phyloP scores from a whole-genome alignment of 1,140 invertebrate species.

The Pristionchus pacificus region DNA sequence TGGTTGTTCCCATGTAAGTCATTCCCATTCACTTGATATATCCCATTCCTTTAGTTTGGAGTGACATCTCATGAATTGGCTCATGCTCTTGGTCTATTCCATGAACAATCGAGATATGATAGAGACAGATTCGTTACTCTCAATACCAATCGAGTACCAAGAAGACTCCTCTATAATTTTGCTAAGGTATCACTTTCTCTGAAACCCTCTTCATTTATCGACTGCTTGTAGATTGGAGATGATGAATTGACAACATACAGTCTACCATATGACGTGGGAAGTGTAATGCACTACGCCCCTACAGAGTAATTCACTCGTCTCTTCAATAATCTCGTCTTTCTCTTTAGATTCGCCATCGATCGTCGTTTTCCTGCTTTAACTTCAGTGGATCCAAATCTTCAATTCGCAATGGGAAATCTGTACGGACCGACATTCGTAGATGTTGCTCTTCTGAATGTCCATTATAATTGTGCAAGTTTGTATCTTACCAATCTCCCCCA shows the following conservation, averaged over 20 bases:
- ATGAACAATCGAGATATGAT: constrained; percentile 22
- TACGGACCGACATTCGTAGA: constrained; percentile 14
- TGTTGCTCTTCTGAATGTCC: constrained; percentile 13
- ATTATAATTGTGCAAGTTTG: constrained; percentile 12
- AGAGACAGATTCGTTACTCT: constrained; percentile 16
- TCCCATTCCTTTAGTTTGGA: constrained; percentile 2
- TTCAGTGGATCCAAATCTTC: constrained; percentile 12
- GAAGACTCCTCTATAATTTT: constrained; percentile 17
- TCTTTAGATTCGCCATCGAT: constrained; percentile 15
- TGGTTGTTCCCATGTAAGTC: constrained; percentile 6
- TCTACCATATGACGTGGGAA: constrained; percentile 20
- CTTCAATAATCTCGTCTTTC: background rate
- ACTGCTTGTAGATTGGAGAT: constrained; percentile 10
- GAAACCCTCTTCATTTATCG: background rate
- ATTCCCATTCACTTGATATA: background rate
- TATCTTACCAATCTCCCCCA: background rate
- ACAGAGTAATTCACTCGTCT: background rate
- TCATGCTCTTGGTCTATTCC: constrained; percentile 17
- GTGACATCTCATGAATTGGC: constrained; percentile 21
- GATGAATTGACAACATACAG: constrained; percentile 15
- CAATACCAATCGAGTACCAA: constrained; percentile 12
- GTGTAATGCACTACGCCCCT: constrained; percentile 21
- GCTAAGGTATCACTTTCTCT: background rate
- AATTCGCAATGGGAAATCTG: constrained; percentile 17
- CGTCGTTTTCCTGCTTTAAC: constrained; percentile 6